These are phyloP conservation scores for Leptinotarsa defecta DNA, from an alignment of 1,140 invertebrate genomes.

Conservation along the genomic window DNA sequence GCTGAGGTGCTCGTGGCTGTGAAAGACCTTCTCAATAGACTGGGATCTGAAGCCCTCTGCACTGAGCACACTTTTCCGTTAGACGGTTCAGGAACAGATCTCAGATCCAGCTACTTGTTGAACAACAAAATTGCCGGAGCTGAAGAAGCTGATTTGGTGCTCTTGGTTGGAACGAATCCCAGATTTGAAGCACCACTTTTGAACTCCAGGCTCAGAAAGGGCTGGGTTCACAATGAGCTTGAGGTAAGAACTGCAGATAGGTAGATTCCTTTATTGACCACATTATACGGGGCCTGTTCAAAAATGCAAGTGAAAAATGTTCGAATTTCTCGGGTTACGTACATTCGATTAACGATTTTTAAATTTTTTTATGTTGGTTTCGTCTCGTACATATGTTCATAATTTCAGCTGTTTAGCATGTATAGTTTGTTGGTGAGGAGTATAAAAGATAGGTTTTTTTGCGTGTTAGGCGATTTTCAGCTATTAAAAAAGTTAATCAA, in stretches of 20 bases:
- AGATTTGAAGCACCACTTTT: conserved; percentile 96
- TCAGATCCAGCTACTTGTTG: conserved; percentile 88
- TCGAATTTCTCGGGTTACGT: too few relatives aligned
- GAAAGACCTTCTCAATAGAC: conserved; percentile 92
- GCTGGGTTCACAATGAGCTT: conserved; percentile 84
- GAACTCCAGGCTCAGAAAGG: conserved; percentile 94
- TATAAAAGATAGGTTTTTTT: too few relatives aligned
- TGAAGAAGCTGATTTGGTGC: conserved; percentile 91
- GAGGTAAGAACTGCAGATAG: conserved; percentile 55
- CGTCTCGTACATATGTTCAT: too few relatives aligned
- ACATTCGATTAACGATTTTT: too few relatives aligned
- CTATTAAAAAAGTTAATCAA: too few relatives aligned
- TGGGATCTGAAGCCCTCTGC: conserved; percentile 85
- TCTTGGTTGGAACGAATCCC: conserved; percentile 96
- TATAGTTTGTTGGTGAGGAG: too few relatives aligned
- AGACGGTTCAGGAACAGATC: conserved; percentile 83
- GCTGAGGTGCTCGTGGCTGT: conserved; percentile 87
- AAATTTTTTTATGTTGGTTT: too few relatives aligned
- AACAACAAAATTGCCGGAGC: conserved; percentile 87
- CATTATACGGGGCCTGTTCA: too few relatives aligned
- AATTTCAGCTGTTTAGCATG: too few relatives aligned
- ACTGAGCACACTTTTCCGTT: conserved; percentile 90
- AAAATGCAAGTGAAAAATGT: too few relatives aligned
- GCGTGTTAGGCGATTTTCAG: too few relatives aligned
- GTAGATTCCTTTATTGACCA: too few relatives aligned